Evolutionary conservation across 2,113 vertebrate genomes (phyloP), one percentile per base, ranked within the genome.

Genomic region (Coptodon bakossiorum): DNA sequence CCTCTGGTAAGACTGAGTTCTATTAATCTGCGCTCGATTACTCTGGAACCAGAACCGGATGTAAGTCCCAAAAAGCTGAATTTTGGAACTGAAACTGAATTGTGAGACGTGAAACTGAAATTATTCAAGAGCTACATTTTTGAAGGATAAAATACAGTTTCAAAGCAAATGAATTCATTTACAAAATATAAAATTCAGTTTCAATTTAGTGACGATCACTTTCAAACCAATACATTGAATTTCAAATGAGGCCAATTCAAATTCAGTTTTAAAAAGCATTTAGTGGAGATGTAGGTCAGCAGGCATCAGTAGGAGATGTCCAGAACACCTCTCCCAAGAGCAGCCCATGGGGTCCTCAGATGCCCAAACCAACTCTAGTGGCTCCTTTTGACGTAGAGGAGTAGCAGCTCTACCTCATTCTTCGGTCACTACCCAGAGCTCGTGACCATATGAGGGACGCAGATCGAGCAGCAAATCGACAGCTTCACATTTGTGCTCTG

Each of bases 1-100:
- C 54, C 12, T 0, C 24, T 5, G 0, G 54, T 27, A 27, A 56
- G 0, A 56, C 12, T 0, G 0, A 27, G 54, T 27, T 56, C 54
- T 56, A 14, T 7, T 27, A 14, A 56, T n/a, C 50, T 4, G 53
- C 11, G 2, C 22, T 56, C 6, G 5, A 54, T 22, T 9, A 52
- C 50, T n/a, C 52, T 22, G n/a, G 22, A 56, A 1, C 27, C 27
- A 3, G 27, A 27, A 27, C 22, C 22, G 6, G 53, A 27, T 24
- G 54, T 27, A 27, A 56, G 22, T 4, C 1, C 53, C 11, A 56
- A 56, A 56, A 56, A 27, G 0, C 22, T 27, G 22, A 27, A 27
- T 56, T 56, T 7, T 56, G 11, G 54, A 57, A 57, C 1, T 50
- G 48, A 14, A 45, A 45, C 2, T 43, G 40, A 43, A 43, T 13